Conservation (phyloP, 2,888 invertebrate species). For the Crioceris asparagi region DNA sequence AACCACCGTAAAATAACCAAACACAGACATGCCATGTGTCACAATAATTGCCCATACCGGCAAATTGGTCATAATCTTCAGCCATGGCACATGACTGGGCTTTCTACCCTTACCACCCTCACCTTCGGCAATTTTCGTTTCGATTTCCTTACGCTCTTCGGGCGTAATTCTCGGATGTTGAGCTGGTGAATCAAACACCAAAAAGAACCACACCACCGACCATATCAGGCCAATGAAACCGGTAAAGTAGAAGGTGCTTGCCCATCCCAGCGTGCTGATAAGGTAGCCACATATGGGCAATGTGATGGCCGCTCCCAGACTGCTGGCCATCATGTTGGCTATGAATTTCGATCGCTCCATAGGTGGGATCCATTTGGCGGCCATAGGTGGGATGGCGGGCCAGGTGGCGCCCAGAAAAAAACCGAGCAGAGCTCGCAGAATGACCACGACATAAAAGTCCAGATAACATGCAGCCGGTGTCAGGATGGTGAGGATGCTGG, state of each 20-base stretch:
- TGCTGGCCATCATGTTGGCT: slow-evolving; percentile 87
- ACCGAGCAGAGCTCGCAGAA: slow-evolving; percentile 52
- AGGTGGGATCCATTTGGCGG: slow-evolving; percentile 90
- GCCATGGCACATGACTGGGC: slow-evolving; percentile 61
- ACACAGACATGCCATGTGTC: slow-evolving; percentile 74
- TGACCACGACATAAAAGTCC: slow-evolving; percentile 58
- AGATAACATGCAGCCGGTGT: slow-evolving; percentile 67
- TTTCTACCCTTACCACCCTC: slow-evolving; percentile 28
- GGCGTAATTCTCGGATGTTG: slow-evolving; percentile 70
- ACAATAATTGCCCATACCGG: slow-evolving; percentile 81
- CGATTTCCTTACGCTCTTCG: slow-evolving; percentile 55
- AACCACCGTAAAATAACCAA: slow-evolving; percentile 80
- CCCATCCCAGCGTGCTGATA: slow-evolving; percentile 74
- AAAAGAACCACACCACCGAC: slow-evolving; percentile 71
- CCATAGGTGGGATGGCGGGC: slow-evolving; percentile 89
- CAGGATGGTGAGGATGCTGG: slow-evolving; percentile 69
- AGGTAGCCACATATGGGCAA: slow-evolving; percentile 80
- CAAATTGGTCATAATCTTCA: slow-evolving; percentile 51
- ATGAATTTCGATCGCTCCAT: slow-evolving; percentile 88
- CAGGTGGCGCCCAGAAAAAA: slow-evolving; percentile 68
- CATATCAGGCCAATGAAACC: slow-evolving; percentile 65
- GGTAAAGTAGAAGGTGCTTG: slow-evolving; percentile 81
- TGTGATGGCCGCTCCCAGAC: slow-evolving; percentile 82
- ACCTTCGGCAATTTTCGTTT: slow-evolving; percentile 51
- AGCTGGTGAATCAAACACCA: slow-evolving; percentile 72